A percentile compares a stretch with the other conserved stretches of the same genome.
These are phyloP conservation scores for Anisognathus igniventris DNA, from an alignment of 2,797 vertebrate species.

Conservation along the genomic window DNA sequence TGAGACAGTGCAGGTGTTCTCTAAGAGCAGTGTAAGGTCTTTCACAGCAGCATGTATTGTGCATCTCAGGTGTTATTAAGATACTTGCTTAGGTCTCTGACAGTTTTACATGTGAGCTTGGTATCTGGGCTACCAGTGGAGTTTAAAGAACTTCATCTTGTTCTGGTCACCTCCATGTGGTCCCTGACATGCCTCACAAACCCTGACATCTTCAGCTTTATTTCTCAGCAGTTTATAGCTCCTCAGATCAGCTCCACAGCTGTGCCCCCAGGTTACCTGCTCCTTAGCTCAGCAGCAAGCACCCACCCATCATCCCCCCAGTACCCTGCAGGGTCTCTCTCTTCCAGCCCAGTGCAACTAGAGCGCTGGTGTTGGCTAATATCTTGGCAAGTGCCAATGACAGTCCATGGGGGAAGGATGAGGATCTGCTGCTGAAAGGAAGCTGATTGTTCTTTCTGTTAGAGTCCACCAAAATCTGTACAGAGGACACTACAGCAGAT, in stretches of 20 bases:
- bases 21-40: neutral
- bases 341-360: neutral
- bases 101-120: neutral
- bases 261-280: neutral
- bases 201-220: neutral
- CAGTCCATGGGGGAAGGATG: neutral
- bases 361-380: neutral
- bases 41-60: neutral
- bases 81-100: neutral
- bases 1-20: neutral
- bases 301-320: neutral
- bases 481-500: neutral
- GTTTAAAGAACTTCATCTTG: neutral
- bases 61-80: neutral
- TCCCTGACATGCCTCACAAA: neutral
- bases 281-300: neutral
- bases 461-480: neutral
- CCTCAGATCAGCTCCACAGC: neutral
- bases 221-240: neutral
- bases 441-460: neutral
- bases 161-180: accelerated
- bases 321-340: neutral
- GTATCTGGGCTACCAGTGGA: neutral
- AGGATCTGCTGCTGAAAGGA: neutral
- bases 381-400: neutral